These are phyloP conservation scores for Cremastinae sp. DNA, from an alignment of 2,888 invertebrate species.

Conservation along the genomic window DNA sequence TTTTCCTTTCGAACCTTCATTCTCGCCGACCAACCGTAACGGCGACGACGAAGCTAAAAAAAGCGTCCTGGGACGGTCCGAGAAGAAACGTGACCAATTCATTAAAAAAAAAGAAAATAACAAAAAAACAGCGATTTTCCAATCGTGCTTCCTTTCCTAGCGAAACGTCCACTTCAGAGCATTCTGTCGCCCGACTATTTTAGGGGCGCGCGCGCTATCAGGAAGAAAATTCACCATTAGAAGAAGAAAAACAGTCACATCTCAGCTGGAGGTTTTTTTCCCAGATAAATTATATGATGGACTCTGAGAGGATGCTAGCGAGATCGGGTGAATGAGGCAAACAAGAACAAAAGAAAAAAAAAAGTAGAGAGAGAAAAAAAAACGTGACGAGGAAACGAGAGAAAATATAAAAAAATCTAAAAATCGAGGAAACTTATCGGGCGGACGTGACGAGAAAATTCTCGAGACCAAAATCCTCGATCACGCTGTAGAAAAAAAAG, in stretches of 20 bases:
- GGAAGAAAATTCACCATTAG: conserved; percentile 10
- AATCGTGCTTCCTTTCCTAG: conserved; percentile 62
- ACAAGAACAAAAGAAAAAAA: background rate
- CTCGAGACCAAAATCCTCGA: conserved; percentile 26
- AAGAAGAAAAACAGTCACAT: conserved; percentile 9
- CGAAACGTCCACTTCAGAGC: conserved; percentile 18
- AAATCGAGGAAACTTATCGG: conserved; percentile 32
- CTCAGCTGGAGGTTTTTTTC: background rate
- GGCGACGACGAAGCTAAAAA: conserved; percentile 24
- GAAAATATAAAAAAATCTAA: conserved; percentile 8
- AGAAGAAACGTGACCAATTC: conserved; percentile 16
- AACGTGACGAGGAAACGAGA: conserved; percentile 9
- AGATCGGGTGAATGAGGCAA: background rate
- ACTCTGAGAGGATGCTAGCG: conserved; percentile 13
- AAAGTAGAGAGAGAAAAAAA: conserved; percentile 11
- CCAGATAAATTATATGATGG: conserved; percentile 4
- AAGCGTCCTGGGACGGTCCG: conserved; percentile 24
- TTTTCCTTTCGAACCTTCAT: conserved; percentile 47
- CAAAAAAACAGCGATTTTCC: conserved; percentile 49
- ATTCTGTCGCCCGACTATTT: background rate
- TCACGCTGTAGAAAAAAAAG: conserved; percentile 4
- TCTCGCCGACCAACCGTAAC: conserved; percentile 23
- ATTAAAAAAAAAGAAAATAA: conserved; percentile 13
- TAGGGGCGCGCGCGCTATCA: conserved; percentile 8
- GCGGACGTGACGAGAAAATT: conserved; percentile 17